A percentile compares a stretch with the other conserved stretches of the same genome.
Evolutionary conservation across 2,797 vertebrate genomes (phyloP).

Genomic region (Valencia hispanica): DNA sequence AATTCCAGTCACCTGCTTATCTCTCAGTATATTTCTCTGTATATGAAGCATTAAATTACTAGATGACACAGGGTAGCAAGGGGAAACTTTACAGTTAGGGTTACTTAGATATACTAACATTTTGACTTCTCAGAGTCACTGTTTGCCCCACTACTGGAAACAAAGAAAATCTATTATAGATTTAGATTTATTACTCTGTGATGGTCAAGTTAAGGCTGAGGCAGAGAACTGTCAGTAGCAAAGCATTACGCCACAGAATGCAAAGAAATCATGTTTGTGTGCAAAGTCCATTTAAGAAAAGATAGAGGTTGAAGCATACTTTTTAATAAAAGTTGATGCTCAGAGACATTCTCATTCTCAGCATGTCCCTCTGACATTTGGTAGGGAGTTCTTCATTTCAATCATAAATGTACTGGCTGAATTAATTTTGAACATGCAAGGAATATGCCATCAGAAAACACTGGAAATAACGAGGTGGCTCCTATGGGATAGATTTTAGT

Average conservation of each 20-base stretch:
- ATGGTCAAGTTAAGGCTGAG: background rate
- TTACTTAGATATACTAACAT: background rate
- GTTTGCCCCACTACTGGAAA: background rate
- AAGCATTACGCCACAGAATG: background rate
- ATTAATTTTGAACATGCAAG: background rate
- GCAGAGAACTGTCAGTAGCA: background rate
- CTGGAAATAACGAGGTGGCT: background rate
- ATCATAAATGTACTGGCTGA: background rate
- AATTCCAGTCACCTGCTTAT: too few relatives aligned
- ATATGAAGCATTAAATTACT: too few relatives aligned
- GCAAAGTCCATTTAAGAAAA: background rate
- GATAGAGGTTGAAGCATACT: background rate
- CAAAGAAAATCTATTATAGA: background rate
- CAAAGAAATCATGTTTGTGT: slow-evolving; percentile 1
- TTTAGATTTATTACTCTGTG: background rate
- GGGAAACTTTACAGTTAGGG: too few relatives aligned
- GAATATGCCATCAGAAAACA: background rate
- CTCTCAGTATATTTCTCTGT: too few relatives aligned
- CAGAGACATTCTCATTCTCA: background rate
- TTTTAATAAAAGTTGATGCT: background rate
- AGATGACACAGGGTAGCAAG: too few relatives aligned
- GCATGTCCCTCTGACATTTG: background rate
- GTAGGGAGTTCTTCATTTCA: background rate
- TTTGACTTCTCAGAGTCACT: background rate
- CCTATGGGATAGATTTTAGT: background rate